These are phyloP conservation scores for Drosophila hamatofila DNA, from an alignment of 2,888 invertebrate genomes.

Conservation along the genomic window DNA sequence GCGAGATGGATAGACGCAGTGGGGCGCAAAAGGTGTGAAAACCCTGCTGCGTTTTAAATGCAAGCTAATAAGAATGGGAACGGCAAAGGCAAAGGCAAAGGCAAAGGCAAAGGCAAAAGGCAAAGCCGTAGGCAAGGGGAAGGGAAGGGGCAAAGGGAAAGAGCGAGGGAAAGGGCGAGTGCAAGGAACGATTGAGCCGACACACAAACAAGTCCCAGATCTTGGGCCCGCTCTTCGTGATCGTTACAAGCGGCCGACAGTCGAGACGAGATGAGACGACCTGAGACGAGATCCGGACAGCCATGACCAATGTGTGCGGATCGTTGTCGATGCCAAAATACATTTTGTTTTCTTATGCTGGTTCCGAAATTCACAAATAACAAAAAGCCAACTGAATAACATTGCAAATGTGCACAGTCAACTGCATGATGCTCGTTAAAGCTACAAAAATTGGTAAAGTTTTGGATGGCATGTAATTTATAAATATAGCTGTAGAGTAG, in stretches of 20 bases:
- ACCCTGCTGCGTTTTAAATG: slow-evolving; percentile 84
- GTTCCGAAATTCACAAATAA: slow-evolving; percentile 29
- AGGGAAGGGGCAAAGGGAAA: too few relatives aligned
- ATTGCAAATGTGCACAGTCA: not conserved
- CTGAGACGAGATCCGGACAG: slow-evolving; percentile 29
- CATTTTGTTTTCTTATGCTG: slow-evolving; percentile 38
- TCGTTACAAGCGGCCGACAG: slow-evolving; percentile 53
- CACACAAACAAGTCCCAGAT: slow-evolving; percentile 43
- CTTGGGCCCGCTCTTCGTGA: slow-evolving; percentile 36
- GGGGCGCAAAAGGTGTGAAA: slow-evolving; percentile 85
- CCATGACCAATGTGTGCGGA: slow-evolving; percentile 51
- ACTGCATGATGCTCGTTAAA: not conserved
- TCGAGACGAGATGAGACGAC: slow-evolving; percentile 20
- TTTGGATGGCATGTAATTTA: too few relatives aligned
- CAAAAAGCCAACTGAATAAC: not conserved
- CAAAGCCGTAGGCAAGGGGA: not conserved
- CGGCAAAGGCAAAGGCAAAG: slow-evolving; percentile 12
- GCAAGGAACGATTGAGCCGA: slow-evolving; percentile 4
- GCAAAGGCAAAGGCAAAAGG: not conserved
- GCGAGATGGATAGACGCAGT: slow-evolving; percentile 59
- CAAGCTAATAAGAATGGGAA: slow-evolving; percentile 82
- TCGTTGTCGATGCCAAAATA: slow-evolving; percentile 47
- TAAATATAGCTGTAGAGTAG: too few relatives aligned
- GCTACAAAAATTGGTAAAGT: not conserved
- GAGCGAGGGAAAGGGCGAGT: not conserved